Percentiles rank a stretch among this genome's conserved stretches.
Evolutionary conservation across 2,113 vertebrate genomes (phyloP).

Genomic region (Scolopax mira): DNA sequence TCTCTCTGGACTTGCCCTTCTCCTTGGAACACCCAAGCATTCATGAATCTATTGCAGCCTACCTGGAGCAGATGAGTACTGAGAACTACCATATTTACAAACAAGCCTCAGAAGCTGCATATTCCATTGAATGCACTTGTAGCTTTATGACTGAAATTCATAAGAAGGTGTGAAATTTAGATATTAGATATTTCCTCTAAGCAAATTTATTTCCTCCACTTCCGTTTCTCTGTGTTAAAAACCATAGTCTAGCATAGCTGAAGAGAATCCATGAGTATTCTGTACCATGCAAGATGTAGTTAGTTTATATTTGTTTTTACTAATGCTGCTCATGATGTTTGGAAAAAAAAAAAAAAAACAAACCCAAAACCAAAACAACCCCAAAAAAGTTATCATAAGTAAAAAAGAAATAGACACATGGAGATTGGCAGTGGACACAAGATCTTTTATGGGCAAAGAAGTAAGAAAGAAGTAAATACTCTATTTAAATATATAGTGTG

Average conservation of each 20-base stretch:
- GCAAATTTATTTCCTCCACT: background rate
- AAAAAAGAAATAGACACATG: background rate
- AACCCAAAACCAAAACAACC: no score
- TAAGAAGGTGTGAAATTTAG: constrained; percentile 81
- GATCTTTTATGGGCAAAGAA: background rate
- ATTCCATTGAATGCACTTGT: constrained; percentile 89
- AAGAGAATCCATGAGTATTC: background rate
- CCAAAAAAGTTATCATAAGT: background rate
- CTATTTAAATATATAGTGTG: background rate
- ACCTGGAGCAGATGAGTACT: constrained; percentile 90
- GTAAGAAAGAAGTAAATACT: background rate
- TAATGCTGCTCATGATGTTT: background rate
- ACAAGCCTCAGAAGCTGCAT: constrained; percentile 73
- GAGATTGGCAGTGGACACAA: background rate
- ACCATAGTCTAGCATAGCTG: background rate
- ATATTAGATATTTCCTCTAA: background rate
- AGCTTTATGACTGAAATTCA: constrained; percentile 83
- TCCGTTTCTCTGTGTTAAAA: background rate
- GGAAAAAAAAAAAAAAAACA: background rate
- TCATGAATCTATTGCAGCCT: constrained; percentile 86
- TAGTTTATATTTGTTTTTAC: background rate
- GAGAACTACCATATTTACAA: constrained; percentile 86
- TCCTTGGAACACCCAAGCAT: constrained; percentile 82
- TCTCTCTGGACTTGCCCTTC: constrained; percentile 88
- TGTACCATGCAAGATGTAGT: rapidly evolving